Evolutionary conservation across 2,797 vertebrate genomes (phyloP), one percentile per base, ranked within the genome.

Genomic region (Aldrovandia affinis): DNA sequence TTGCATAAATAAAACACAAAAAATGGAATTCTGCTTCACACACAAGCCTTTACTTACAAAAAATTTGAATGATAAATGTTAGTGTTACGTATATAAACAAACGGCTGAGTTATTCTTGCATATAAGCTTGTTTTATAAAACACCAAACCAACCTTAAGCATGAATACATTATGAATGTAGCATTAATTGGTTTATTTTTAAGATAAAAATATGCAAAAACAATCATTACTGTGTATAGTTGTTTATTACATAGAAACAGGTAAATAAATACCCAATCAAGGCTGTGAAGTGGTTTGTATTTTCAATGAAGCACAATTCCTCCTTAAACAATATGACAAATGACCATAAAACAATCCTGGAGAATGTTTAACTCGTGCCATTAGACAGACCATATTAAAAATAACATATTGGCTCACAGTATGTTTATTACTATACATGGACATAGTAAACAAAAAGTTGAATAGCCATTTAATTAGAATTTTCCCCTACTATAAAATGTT

Each of bases 101-200:
- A 15, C 55, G 15, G 47, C 18, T 50, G 47, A 50, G 47, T 57
- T 57, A 3, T 57, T 15, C 2, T 20, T 8, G 18, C 18, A 20
- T 57, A 25, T 12, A 47, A 44, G 36, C 36, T 39, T 39, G 15
- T 39, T 14, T 70, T 36, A 39, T 33, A 75, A 75, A 75, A 44
- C 39, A 25, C 70, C 70, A 54, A 28, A 54, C 25, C 50, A 54
- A 78, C 50, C 25, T 78, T 78, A 78, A 78, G 14, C 54, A 25
- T 54, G 39, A 78, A 78, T 78, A 78, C n/a, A 52, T 47, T 75
- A 36, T 73, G 68, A 78, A 78, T 78, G 75, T 78, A 44, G 75
- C 39, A n/a, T 78, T 52, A 65, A 65, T 15, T 20, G 42, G 39
- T 75, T 75, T 75, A 75, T 75, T 44, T 75, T 75, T 75, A 39